phyloP scores from a whole-genome alignment of 2,888 invertebrate species.

The Meta bourneti region DNA sequence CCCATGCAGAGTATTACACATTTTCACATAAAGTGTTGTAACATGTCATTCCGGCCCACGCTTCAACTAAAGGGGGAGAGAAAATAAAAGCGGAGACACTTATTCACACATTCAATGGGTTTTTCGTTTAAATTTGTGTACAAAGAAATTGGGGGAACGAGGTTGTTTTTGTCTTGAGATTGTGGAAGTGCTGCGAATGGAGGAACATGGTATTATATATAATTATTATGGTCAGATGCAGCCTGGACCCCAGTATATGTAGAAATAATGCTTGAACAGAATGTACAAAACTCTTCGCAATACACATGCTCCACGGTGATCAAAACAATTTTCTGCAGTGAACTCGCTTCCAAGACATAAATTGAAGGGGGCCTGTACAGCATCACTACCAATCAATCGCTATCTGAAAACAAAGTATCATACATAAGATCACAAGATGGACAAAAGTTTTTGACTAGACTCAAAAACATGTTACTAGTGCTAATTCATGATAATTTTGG shows the following conservation, averaged over 20 bases:
- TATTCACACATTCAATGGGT: slow-evolving; percentile 53
- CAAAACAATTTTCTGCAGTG: slow-evolving; percentile 71
- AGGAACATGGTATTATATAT: slow-evolving; percentile 73
- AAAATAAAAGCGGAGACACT: slow-evolving; percentile 36
- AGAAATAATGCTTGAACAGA: slow-evolving; percentile 72
- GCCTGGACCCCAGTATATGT: slow-evolving; percentile 72
- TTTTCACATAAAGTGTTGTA: slow-evolving; percentile 50
- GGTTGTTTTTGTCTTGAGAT: slow-evolving; percentile 30
- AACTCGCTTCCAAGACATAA: slow-evolving; percentile 73
- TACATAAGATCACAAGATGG: too few species aligned
- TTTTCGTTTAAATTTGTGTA: slow-evolving; percentile 15
- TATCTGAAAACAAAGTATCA: slow-evolving; percentile 46
- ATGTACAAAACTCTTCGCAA: slow-evolving; percentile 74
- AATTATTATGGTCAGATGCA: slow-evolving; percentile 72
- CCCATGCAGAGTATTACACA: slow-evolving; percentile 47
- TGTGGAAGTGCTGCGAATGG: slow-evolving; percentile 72
- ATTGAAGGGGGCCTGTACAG: slow-evolving; percentile 76
- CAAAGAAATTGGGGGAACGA: slow-evolving; percentile 24
- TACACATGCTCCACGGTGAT: slow-evolving; percentile 74
- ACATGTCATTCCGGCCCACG: slow-evolving; percentile 72
- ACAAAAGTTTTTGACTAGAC: too few species aligned
- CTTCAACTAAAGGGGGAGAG: slow-evolving; percentile 47
- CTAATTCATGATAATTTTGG: neutral
- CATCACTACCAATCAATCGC: slow-evolving; percentile 73
- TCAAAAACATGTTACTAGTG: too few species aligned